Evolutionary conservation across 2,888 invertebrate species (phyloP).

Genomic region (Nematopogon swammerdamellus): DNA sequence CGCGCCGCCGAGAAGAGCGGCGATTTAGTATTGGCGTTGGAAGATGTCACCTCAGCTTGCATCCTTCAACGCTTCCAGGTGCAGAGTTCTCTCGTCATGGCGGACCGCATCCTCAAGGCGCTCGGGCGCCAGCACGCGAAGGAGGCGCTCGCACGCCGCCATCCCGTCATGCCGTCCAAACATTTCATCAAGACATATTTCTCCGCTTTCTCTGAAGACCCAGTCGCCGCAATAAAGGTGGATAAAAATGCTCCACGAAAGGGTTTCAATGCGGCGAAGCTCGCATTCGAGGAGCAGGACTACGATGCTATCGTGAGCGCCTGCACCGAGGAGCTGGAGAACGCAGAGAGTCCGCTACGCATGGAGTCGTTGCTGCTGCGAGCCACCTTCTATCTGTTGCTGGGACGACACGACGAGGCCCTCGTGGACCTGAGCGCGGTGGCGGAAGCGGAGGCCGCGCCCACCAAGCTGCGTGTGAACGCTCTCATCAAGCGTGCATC

Average conservation of each 20-base stretch:
- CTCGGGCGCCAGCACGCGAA: conserved; percentile 72
- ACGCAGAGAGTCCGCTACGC: conserved; percentile 58
- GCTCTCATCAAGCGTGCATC: conserved; percentile 87
- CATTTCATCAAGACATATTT: conserved; percentile 86
- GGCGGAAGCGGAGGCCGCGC: conserved; percentile 61
- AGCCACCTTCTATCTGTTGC: conserved; percentile 78
- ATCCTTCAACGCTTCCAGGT: conserved; percentile 87
- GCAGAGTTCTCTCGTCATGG: conserved; percentile 73
- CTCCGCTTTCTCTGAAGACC: conserved; percentile 84
- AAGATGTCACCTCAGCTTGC: conserved; percentile 92
- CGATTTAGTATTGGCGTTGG: conserved; percentile 76
- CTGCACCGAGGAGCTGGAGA: conserved; percentile 76
- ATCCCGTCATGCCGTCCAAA: conserved; percentile 77
- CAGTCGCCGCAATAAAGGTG: conserved; percentile 59
- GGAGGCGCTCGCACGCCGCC: conserved; percentile 66
- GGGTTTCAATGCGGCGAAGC: conserved; percentile 70
- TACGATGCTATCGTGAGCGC: conserved; percentile 76
- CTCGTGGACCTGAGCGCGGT: conserved; percentile 68
- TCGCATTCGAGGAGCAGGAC: conserved; percentile 64
- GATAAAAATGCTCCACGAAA: conserved; percentile 35
- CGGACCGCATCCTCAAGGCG: conserved; percentile 85
- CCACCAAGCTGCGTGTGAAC: conserved; percentile 69
- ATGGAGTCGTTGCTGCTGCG: conserved; percentile 75
- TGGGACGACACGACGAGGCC: conserved; percentile 72
- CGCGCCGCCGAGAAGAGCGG: conserved; percentile 78